Conservation (phyloP, 1,140 invertebrate species). For the Cydia fagiglandana region DNA sequence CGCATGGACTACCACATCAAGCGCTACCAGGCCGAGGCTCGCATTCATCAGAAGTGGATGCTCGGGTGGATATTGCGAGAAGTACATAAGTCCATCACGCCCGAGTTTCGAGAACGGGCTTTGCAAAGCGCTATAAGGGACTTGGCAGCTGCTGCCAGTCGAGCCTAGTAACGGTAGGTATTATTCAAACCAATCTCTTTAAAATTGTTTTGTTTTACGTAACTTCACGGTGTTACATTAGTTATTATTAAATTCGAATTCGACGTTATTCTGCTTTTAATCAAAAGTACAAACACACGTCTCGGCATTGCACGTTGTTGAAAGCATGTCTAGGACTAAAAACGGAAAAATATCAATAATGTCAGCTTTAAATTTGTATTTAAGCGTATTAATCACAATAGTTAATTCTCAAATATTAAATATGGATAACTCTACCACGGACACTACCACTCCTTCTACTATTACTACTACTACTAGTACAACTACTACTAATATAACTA, state of each 20-base stretch:
- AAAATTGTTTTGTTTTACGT: not conserved
- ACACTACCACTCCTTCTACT: not conserved
- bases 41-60: constrained; percentile 73
- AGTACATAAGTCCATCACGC: constrained; percentile 61
- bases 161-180: constrained; percentile 35
- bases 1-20: constrained; percentile 67
- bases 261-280: not conserved
- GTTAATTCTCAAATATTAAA: not conserved
- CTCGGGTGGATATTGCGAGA: constrained; percentile 62
- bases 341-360: not conserved
- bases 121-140: constrained; percentile 57
- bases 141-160: constrained; percentile 45
- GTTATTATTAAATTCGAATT: not conserved
- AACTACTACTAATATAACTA: not conserved
- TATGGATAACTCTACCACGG: not conserved
- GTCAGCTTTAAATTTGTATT: not conserved
- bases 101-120: constrained; percentile 58
- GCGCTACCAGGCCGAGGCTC: constrained; percentile 42
- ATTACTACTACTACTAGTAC: no score
- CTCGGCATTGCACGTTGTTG: not conserved
- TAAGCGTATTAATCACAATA: not conserved
- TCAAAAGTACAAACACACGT: not conserved
- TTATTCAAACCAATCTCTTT: not conserved
- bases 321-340: not conserved
- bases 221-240: not conserved